Percentiles rank a stretch among this genome's conserved stretches.
phyloP scores from a whole-genome alignment of 2,113 vertebrate genomes.

The Lates calcarifer region DNA sequence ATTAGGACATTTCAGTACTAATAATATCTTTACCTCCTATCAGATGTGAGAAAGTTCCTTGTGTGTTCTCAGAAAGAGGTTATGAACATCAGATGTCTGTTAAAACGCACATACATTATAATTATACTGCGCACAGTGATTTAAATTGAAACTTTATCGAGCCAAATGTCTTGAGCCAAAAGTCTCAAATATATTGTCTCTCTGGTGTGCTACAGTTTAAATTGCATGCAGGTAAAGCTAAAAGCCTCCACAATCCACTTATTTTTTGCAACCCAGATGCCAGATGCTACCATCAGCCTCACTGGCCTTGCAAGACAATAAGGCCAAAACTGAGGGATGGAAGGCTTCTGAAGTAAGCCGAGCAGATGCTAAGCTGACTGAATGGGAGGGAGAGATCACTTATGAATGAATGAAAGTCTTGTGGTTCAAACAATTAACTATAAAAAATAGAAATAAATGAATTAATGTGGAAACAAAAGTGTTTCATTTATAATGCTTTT shows the following conservation, averaged over 20 bases:
- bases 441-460: neutral
- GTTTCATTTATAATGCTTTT: neutral
- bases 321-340: neutral
- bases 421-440: neutral
- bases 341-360: neutral
- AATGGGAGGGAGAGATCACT: neutral
- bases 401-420: neutral
- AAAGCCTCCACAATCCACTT: neutral
- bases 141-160: neutral
- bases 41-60: neutral
- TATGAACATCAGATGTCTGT: neutral
- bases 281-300: conserved; percentile 38
- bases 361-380: neutral
- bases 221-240: neutral
- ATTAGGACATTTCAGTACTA: neutral
- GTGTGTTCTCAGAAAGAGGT: neutral
- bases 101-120: neutral
- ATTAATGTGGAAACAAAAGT: neutral
- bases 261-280: neutral
- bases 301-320: conserved; percentile 39
- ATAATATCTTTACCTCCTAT: neutral
- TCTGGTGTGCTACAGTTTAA: neutral
- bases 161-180: too few species aligned
- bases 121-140: neutral
- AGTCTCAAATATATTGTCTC: neutral